Percentiles rank a stretch among this genome's conserved stretches.
phyloP scores from a whole-genome alignment of 2,888 invertebrate genomes.

The Oeneis ivallda region DNA sequence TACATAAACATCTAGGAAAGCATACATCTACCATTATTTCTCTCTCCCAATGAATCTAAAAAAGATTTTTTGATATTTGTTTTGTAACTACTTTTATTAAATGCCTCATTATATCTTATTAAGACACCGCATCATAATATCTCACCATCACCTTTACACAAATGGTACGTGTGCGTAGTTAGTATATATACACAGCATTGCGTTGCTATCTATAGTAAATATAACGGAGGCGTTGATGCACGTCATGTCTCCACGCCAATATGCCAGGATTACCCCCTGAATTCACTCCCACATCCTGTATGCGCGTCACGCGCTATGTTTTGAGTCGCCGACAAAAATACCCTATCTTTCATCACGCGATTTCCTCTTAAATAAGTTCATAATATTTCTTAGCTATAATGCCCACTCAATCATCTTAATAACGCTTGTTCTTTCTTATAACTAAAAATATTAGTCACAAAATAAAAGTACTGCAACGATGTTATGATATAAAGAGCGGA shows the following conservation, averaged over 20 bases:
- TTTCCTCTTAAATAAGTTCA: conserved; percentile 61
- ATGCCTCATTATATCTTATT: not conserved
- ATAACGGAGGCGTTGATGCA: conserved; percentile 42
- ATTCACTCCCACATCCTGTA: conserved; percentile 49
- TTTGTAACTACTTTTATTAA: too few relatives aligned
- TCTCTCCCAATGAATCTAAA: too few relatives aligned
- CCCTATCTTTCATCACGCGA: conserved; percentile 61
- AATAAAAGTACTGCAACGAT: not conserved
- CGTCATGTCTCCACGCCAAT: conserved; percentile 50
- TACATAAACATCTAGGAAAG: too few relatives aligned
- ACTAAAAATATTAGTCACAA: not conserved
- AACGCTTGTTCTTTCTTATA: conserved; percentile 20
- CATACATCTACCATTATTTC: too few relatives aligned
- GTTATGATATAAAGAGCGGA: not conserved
- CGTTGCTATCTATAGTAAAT: conserved; percentile 38
- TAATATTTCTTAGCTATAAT: conserved; percentile 53
- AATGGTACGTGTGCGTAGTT: conserved; percentile 23
- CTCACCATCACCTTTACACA: conserved; percentile 9
- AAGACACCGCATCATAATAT: not conserved
- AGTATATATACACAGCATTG: conserved; percentile 30
- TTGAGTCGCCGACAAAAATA: conserved; percentile 59
- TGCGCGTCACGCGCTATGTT: conserved; percentile 63
- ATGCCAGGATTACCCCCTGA: conserved; percentile 51
- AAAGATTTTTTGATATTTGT: too few relatives aligned
- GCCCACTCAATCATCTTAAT: conserved; percentile 53